A percentile compares a stretch with the other conserved stretches of the same genome.
Evolutionary conservation across 2,113 vertebrate species (phyloP).

Genomic region (Cryptomyrus ogoouensis): DNA sequence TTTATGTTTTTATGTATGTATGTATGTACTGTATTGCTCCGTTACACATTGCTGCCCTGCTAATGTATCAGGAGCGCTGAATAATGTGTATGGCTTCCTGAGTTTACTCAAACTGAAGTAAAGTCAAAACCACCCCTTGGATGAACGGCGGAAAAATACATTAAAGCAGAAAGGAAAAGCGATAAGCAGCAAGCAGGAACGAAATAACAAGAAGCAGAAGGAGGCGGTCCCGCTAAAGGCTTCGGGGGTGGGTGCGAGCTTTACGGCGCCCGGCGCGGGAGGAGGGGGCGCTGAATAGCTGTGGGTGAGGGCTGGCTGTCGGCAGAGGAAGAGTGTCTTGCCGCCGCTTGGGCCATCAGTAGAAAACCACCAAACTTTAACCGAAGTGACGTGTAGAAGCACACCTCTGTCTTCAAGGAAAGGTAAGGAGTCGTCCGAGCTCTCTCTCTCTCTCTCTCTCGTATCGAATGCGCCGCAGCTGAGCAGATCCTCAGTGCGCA

Average conservation of each 20-base stretch:
- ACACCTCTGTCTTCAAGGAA: neutral
- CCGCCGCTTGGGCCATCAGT: neutral
- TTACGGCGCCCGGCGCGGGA: neutral
- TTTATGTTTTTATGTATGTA: neutral
- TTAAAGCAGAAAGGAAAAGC: neutral
- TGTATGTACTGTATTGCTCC: neutral
- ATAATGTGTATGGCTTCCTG: neutral
- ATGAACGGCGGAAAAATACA: neutral
- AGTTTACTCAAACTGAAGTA: neutral
- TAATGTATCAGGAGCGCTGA: neutral
- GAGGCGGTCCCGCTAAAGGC: neutral
- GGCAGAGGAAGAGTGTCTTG: neutral
- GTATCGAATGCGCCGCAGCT: neutral
- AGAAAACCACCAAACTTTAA: neutral
- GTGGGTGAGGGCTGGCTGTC: neutral
- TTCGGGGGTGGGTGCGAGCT: neutral
- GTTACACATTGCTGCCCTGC: neutral
- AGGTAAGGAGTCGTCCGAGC: neutral
- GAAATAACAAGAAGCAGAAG: neutral
- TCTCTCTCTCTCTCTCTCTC: neutral
- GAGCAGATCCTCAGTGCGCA: neutral
- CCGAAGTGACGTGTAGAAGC: slow-evolving; percentile 11
- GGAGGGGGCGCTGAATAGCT: neutral
- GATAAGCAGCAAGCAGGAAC: neutral
- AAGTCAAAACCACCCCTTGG: neutral